Conservation (phyloP, 2,797 vertebrate species). For the Sandelia bainsii region DNA sequence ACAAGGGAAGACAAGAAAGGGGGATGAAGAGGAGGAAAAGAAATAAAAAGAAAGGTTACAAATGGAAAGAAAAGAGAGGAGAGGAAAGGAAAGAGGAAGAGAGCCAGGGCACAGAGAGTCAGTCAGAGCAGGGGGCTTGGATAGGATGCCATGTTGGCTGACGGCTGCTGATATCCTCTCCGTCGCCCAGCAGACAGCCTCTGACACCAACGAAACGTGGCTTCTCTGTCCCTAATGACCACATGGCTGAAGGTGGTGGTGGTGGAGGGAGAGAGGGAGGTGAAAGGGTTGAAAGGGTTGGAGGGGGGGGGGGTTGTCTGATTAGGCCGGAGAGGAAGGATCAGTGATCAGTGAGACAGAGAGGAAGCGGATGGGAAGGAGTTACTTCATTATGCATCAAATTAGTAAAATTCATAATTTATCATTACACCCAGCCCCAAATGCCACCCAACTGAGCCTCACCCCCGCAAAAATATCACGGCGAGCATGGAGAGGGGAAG, state of each 20-base stretch:
- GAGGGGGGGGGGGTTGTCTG: constrained; percentile 29
- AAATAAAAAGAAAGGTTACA: too few relatives aligned
- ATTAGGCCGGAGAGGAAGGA: constrained; percentile 68
- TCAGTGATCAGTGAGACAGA: constrained; percentile 52
- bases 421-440: constrained; percentile 98
- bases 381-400: constrained; percentile 98
- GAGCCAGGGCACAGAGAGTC: constrained; percentile 41
- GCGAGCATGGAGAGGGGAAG: constrained; percentile 63
- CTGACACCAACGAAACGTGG: constrained; percentile 78
- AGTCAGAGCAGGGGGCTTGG: constrained; percentile 48
- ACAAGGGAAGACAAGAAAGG: neutral
- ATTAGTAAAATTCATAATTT: constrained; percentile 99
- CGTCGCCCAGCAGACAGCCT: constrained; percentile 73
- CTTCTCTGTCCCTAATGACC: constrained; percentile 84
- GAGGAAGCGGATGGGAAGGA: constrained; percentile 65
- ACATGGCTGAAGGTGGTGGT: constrained; percentile 75
- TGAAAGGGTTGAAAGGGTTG: neutral
- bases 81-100: neutral
- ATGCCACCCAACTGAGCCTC: constrained; percentile 99
- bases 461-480: constrained; percentile 94
- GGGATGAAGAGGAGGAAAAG: too few relatives aligned
- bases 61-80: too few relatives aligned
- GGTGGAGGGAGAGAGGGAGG: neutral
- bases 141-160: constrained; percentile 64
- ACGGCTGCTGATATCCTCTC: constrained; percentile 68